These are phyloP conservation scores for Bombyx huttoni DNA, from an alignment of 2,888 invertebrate species.

Conservation along the genomic window DNA sequence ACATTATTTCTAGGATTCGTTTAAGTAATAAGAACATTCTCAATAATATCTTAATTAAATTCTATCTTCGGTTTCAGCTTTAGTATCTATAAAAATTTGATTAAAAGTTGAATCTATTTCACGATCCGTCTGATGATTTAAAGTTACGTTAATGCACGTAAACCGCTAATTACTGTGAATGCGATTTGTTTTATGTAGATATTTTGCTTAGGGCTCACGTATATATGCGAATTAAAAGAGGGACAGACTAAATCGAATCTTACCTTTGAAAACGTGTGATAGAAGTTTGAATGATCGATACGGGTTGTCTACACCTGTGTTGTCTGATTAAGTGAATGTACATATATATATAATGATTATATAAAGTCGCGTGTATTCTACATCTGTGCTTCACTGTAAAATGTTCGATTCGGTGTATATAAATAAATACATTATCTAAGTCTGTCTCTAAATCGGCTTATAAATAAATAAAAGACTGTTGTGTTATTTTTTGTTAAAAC, in stretches of 20 bases:
- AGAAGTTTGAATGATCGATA: background rate
- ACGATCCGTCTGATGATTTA: too few relatives aligned
- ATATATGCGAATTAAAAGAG: background rate
- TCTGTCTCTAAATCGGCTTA: background rate
- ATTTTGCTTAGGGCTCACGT: background rate
- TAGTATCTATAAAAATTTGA: too few relatives aligned
- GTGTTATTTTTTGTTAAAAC: background rate
- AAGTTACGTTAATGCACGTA: too few relatives aligned
- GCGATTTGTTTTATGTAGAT: too few relatives aligned
- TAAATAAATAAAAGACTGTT: background rate
- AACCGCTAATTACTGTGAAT: too few relatives aligned
- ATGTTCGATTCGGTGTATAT: too few relatives aligned
- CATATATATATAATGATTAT: background rate
- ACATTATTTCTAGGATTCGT: background rate
- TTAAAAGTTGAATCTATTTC: too few relatives aligned
- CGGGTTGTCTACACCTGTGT: background rate
- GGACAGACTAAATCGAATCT: background rate
- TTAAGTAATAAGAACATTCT: background rate
- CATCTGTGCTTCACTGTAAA: background rate
- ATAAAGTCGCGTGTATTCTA: background rate
- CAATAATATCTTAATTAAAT: too few relatives aligned
- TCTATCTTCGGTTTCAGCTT: too few relatives aligned
- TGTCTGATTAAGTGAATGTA: background rate
- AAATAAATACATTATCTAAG: too few relatives aligned
- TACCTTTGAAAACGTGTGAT: background rate